Percentiles rank a stretch among this genome's conserved stretches.
phyloP scores from a whole-genome alignment of 1,140 invertebrate genomes.

The Pachypeltis micranthus region DNA sequence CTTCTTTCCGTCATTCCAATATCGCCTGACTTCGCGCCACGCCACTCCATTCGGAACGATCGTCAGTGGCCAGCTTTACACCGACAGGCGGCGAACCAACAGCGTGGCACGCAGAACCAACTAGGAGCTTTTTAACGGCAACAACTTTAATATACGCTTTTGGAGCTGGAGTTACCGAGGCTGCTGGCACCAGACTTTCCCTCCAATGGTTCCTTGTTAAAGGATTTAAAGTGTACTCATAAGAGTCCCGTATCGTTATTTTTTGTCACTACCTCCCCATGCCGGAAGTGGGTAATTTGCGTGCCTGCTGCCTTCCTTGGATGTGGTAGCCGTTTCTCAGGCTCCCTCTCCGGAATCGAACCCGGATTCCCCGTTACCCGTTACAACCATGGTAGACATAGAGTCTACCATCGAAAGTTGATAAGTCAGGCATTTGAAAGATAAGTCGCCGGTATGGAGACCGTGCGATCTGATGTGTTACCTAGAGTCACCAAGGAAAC shows the following conservation, averaged over 20 bases:
- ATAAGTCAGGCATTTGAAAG: slow-evolving; percentile 82
- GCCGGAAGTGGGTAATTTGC: slow-evolving; percentile 75
- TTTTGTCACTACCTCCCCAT: slow-evolving; percentile 73
- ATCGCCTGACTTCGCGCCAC: too few relatives aligned
- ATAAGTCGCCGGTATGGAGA: slow-evolving; percentile 58
- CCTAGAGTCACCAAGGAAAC: slow-evolving; percentile 59
- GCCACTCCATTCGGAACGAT: too few relatives aligned
- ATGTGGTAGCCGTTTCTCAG: slow-evolving; percentile 86
- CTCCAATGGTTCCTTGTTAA: slow-evolving; percentile 78
- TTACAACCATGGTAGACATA: slow-evolving; percentile 67
- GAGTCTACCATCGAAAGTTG: slow-evolving; percentile 71
- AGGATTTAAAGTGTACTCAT: slow-evolving; percentile 74
- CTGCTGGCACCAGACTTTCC: slow-evolving; percentile 85
- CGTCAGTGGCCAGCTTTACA: too few relatives aligned
- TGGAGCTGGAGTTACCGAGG: slow-evolving; percentile 85
- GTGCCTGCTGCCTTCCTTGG: slow-evolving; percentile 84
- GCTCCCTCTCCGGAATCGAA: slow-evolving; percentile 59
- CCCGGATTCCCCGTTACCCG: slow-evolving; percentile 64
- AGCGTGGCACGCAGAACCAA: slow-evolving; percentile 51
- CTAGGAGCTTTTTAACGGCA: slow-evolving; percentile 67
- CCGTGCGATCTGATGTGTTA: slow-evolving; percentile 66
- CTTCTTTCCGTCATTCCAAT: too few relatives aligned
- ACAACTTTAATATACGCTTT: slow-evolving; percentile 80
- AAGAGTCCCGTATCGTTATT: slow-evolving; percentile 74
- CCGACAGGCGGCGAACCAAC: slow-evolving; percentile 44